phyloP scores from a whole-genome alignment of 2,113 vertebrate genomes.

The Callospermophilus lateralis region DNA sequence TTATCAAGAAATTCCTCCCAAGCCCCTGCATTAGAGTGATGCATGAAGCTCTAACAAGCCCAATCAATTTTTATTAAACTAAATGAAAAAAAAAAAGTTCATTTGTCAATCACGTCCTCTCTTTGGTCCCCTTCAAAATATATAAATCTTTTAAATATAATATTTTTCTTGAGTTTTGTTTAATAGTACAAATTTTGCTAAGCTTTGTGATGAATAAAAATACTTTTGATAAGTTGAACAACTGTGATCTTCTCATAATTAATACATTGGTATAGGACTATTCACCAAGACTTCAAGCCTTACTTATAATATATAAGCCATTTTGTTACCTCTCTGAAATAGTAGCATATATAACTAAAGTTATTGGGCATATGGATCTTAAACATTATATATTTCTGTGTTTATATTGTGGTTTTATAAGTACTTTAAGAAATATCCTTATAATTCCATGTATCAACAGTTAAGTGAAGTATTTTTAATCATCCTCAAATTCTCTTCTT shows the following conservation, averaged over 20 bases:
- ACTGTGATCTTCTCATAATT: neutral
- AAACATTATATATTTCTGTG: neutral
- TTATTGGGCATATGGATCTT: neutral
- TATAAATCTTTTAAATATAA: conserved; percentile 35
- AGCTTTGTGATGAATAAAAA: conserved; percentile 40
- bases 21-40: neutral
- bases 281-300: neutral
- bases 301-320: neutral
- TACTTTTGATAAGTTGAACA: conserved; percentile 57
- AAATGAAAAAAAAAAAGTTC: conserved; percentile 61
- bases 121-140: neutral
- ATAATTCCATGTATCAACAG: neutral
- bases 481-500: neutral
- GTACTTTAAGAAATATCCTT: neutral
- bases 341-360: neutral
- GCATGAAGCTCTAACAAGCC: conserved; percentile 47
- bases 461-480: neutral
- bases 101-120: conserved; percentile 69
- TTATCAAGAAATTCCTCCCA: conserved; percentile 49
- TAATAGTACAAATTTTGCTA: conserved; percentile 53
- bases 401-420: neutral
- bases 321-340: conserved; percentile 36
- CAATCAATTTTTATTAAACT: conserved; percentile 80
- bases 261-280: neutral
- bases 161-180: conserved; percentile 55